Base-by-base conservation (phyloP, 1,140 invertebrate genomes). In the Papilio xuthus region DNA sequence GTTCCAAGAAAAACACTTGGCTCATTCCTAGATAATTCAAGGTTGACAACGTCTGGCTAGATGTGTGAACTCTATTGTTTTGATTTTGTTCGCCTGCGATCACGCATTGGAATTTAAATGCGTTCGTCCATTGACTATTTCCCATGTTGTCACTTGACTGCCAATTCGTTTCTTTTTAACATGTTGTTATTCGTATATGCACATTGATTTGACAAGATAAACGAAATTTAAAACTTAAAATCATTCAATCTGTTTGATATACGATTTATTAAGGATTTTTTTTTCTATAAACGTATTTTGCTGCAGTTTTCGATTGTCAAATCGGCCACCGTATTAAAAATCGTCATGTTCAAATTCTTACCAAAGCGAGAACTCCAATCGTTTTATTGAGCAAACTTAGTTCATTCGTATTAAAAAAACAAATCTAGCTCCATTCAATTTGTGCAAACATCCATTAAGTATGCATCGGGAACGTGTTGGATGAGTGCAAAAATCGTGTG, bases 31-130 rank as follows among this genome's bases (percentile, higher is more conserved):
- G 18, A 15, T 28, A 13, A 70, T 70, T 41, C 20, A 73, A 73
- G 41, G 42, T 73, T 73, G 47, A 47, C 20, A 47, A 73, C 71
- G 1, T 73, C 71, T 73, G 73, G 72, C 73, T 78, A 81, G 69
- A 73, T 44, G 72, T 78, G 75, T 74, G 74, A 63, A 82, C 74
- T 82, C 74, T 71, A 82, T 82, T 82, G 81, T 82, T 79, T 80
- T 82, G 71, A 81, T 80, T 78, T 73, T 79, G 75, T 78, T 80
- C 60, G 77, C 71, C 69, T 69, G 80, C 67, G 73, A 32, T 78
- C 76, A 79, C 80, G 74, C 63, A 75, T 72, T 74, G 50, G 83
- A 82, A 84, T 84, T 81, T 77, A 77, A 82, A 83, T 79, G 74
- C 67, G 70, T 67, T 70, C 60, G 60, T 75, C 70, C 72, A 80